Evolutionary conservation across 2,113 vertebrate species (phyloP).

Genomic region (Cinclus mexicanus): DNA sequence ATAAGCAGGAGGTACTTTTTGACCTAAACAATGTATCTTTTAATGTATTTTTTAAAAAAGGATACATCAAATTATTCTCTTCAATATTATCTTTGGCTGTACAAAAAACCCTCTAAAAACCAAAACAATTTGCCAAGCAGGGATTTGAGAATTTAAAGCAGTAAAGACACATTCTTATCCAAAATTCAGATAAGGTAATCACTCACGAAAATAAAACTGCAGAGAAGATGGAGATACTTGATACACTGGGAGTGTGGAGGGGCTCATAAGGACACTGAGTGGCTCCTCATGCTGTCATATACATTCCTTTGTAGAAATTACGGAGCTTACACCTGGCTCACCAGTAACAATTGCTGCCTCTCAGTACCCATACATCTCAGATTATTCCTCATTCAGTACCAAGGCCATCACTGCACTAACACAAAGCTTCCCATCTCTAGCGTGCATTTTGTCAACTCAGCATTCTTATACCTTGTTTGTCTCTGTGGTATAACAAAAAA

Average conservation of each 20-base stretch:
- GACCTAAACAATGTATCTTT: not conserved
- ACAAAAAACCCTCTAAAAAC: not conserved
- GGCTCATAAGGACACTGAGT: not conserved
- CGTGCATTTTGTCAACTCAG: not conserved
- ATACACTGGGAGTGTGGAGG: accelerated
- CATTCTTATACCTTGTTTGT: not conserved
- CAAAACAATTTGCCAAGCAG: not conserved
- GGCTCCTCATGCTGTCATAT: not conserved
- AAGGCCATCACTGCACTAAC: not conserved
- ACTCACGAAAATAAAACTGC: not conserved
- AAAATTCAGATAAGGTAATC: not conserved
- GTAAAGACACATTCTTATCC: not conserved
- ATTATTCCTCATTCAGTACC: not conserved
- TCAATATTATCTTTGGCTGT: not conserved
- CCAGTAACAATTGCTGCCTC: not conserved
- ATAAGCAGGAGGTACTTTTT: not conserved
- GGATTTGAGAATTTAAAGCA: not conserved
- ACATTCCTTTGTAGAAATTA: not conserved
- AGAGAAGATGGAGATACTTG: not conserved
- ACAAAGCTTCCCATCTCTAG: not conserved
- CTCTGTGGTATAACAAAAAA: not conserved
- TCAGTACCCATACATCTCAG: not conserved
- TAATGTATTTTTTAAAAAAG: not conserved
- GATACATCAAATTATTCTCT: not conserved
- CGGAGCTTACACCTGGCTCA: not conserved